Base-by-base conservation (phyloP, 1,140 invertebrate species). In the Centruroides vittatus region DNA sequence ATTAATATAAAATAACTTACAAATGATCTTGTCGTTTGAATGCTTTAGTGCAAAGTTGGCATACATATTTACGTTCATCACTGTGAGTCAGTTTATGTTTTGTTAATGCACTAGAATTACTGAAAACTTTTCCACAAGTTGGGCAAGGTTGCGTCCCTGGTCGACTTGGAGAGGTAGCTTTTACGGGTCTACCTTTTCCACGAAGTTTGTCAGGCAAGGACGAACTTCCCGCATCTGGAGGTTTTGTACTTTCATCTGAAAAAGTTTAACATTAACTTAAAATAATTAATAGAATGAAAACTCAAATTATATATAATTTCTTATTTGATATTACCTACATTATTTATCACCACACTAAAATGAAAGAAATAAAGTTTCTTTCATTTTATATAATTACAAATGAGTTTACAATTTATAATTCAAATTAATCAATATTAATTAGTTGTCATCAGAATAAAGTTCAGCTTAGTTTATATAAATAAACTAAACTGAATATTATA, bases 11-110 rank as follows among this genome's bases (percentile, higher is more conserved):
- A 23, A 23, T 53, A 47, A 91, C 90, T 92, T 80, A 94, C 89
- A 98, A 83, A 80, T 98, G 94, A 80, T 98, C 94, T 78, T 97
- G 93, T 74, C 93, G 82, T 79, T 98, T 98, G 80, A 98, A 98
- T 66, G 93, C 93, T 78, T 98, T 98, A 59, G 88, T 84, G 76
- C 94, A 98, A 73, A 94, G 86, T 67, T 81, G 84, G 76, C 94
- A 98, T 62, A 93, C 86, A 76, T 96, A 97, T 77, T 95, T 94
- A 68, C 94, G 77, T 73, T 98, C 93, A 76, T 98, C 93, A 76
- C 92, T 95, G 79, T 98, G 94, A 66, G 93, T 97, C 74, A 97
- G 79, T 77, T 93, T 94, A 80, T 97, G 94, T 76, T 98, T 98
- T 59, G 93, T 93, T 68, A 98, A 81, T 55, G 94, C 93, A 70